Base-by-base conservation (phyloP, 2,797 vertebrate species). In the Xenentodon cancila region DNA sequence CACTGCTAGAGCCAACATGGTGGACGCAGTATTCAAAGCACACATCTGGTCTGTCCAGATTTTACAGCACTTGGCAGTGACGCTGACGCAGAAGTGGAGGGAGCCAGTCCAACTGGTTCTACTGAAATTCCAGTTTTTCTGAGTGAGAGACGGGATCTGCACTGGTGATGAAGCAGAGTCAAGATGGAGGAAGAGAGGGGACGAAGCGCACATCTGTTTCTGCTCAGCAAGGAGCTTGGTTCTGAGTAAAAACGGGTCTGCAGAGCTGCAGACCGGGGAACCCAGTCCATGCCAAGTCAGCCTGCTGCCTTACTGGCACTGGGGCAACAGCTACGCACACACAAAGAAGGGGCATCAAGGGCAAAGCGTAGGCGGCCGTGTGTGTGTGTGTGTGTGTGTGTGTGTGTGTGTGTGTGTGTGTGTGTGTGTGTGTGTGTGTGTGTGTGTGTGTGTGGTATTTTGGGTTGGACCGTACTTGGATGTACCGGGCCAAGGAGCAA, bases 161-260 rank as follows among this genome's bases (percentile, higher is more conserved):
- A 73, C 84, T 74, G 81, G 76, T 78, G 86, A 71, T 85, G 84
- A 77, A 78, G 84, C 78, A 66, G 79, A 89, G 84, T 84, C 89
- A 90, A 86, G 77, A 87, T 81, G 84, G 84, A 80, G 78, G 85
- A 87, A 62, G 71, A 63, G 72, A 75, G 55, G 80, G 82, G 84
- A 84, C 75, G 56, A 27, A 66, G 66, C 71, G 42, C 84, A 90
- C 90, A 91, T 91, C 83, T 90, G 90, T 77, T 91, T 89, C 81
- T 89, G 79, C 84, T 89, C 85, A 90, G 68, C 37, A 1, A 56
- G 77, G 73, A 64, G 68, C 76, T 64, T 64, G 60, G 71, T 71
- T 86, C 74, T 62, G 73, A 85, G 76, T 71, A 66, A 72, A 70
- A 68, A 37, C 2, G 53, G 49, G 84, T 71, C 79, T 44, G 76